These are phyloP conservation scores for Nannobrachium achirus DNA, from an alignment of 2,113 vertebrate species.

Conservation along the genomic window DNA sequence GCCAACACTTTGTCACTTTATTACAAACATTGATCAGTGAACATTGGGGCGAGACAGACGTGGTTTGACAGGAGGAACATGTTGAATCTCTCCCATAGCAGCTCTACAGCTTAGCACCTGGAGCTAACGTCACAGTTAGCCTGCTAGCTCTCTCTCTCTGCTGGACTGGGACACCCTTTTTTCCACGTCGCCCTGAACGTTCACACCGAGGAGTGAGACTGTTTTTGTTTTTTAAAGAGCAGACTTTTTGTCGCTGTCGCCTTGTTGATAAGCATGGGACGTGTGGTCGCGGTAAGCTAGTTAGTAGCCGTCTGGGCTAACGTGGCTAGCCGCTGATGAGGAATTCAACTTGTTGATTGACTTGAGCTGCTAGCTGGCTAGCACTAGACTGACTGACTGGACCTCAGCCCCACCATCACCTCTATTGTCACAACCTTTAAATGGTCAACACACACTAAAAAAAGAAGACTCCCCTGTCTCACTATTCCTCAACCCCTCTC, in stretches of 20 bases:
- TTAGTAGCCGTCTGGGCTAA: slow-evolving; percentile 64
- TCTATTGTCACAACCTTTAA: slow-evolving; percentile 48
- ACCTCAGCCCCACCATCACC: slow-evolving; percentile 23
- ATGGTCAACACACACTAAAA: slow-evolving; percentile 72
- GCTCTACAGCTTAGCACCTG: slow-evolving; percentile 40
- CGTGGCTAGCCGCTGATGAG: slow-evolving; percentile 68
- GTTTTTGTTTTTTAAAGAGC: slow-evolving; percentile 14
- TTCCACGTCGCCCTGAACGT: slow-evolving; percentile 1
- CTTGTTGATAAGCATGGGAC: slow-evolving; percentile 72
- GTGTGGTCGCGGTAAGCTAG: slow-evolving; percentile 64
- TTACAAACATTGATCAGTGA: slow-evolving; percentile 17
- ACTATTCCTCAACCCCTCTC: slow-evolving; percentile 18
- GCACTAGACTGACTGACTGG: slow-evolving; percentile 52
- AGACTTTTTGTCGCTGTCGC: slow-evolving; percentile 22
- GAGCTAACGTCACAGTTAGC: slow-evolving; percentile 45
- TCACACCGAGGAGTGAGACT: slow-evolving; percentile 1
- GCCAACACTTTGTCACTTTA: not conserved
- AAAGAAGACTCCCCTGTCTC: slow-evolving; percentile 24
- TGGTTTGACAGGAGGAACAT: slow-evolving; percentile 1
- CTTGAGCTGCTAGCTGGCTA: slow-evolving; percentile 69
- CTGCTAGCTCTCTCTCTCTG: too few species aligned
- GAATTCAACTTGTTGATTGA: slow-evolving; percentile 84
- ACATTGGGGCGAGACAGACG: not conserved
- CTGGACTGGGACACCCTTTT: too few species aligned
- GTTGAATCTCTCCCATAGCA: slow-evolving; percentile 11